Evolutionary conservation across 2,888 invertebrate genomes (phyloP).

Genomic region (Sphaerophoria taeniata): DNA sequence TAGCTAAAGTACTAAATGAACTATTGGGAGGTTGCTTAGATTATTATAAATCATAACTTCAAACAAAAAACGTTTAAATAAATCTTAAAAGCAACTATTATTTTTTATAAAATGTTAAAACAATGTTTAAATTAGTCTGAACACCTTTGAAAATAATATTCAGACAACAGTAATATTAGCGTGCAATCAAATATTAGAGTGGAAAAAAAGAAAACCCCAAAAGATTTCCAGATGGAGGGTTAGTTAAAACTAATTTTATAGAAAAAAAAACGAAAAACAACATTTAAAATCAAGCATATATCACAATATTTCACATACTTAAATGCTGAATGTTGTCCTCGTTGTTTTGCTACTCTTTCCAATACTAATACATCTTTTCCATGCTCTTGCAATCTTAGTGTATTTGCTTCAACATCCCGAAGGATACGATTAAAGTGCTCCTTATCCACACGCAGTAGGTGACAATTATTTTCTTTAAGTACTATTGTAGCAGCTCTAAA

Average conservation of each 20-base stretch:
- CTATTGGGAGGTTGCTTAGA: too few relatives aligned
- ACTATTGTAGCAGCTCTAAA: conserved; percentile 91
- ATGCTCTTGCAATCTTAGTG: conserved; percentile 92
- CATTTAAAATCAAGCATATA: conserved; percentile 22
- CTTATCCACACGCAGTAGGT: conserved; percentile 92
- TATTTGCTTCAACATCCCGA: conserved; percentile 94
- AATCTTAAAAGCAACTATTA: too few relatives aligned
- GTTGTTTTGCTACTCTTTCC: conserved; percentile 87
- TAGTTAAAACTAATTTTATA: neutral
- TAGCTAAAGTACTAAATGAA: too few relatives aligned
- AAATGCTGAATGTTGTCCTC: conserved; percentile 84
- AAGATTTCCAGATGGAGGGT: neutral
- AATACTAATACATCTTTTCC: conserved; percentile 92
- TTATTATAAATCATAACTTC: too few relatives aligned
- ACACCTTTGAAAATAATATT: neutral
- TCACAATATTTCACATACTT: conserved; percentile 84
- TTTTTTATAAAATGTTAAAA: too few relatives aligned
- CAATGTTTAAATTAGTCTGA: too few relatives aligned
- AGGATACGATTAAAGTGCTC: conserved; percentile 92
- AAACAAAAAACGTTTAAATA: too few relatives aligned
- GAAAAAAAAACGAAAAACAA: conserved; percentile 23
- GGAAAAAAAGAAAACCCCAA: too few relatives aligned
- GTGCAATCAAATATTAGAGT: too few relatives aligned
- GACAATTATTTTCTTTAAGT: conserved; percentile 91
- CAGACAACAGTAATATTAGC: too few relatives aligned